Base-by-base conservation (phyloP, 2,888 invertebrate genomes). In the Bombylius discolor region DNA sequence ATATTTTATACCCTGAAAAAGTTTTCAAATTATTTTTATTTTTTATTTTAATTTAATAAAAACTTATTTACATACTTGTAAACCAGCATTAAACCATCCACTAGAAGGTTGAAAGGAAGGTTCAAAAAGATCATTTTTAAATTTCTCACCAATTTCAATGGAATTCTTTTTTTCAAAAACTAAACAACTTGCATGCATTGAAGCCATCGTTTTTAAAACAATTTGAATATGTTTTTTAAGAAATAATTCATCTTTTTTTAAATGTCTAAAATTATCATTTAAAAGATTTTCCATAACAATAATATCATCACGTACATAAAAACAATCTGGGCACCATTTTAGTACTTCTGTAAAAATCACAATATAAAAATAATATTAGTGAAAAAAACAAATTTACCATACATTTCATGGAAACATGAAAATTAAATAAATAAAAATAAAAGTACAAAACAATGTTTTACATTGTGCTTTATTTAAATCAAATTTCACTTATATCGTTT, bases 201-300 rank as follows among this genome's bases (percentile, higher is more conserved):
- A 60, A n/a, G 68, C 70, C 45, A 71, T 39, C 9, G 63, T 60
- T 51, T 62, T 61, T 51, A 72, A 57, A 55, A 65, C 64, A 34
- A 57, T 51, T 55, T 66, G 63, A 45, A 69, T 67, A 52, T 70
- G 67, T 5, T 66, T 59, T 3, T 66, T 45, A 58, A 67, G 65
- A 47, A 47, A 5, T 14, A 11, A 4, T 12, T 68, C 61, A 13
- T 50, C 47, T 1, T 32, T 14, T 45, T 51, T 47, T 12, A 45
- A 11, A 34, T 46, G 47, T 36, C 53, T 50, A 46, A 53, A 60
- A 5, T 45, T 48, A 8, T 33, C 5, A 32, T 32, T 12, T 1
- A 11, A 47, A 34, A 73, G 56, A 62, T 73, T 68, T 62, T 73
- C 71, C 33, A 72, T 62, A 32, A 73, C 65, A 14, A 67, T 60